Conservation (phyloP, 2,113 vertebrate genomes). For the Otocyon megalotis region DNA sequence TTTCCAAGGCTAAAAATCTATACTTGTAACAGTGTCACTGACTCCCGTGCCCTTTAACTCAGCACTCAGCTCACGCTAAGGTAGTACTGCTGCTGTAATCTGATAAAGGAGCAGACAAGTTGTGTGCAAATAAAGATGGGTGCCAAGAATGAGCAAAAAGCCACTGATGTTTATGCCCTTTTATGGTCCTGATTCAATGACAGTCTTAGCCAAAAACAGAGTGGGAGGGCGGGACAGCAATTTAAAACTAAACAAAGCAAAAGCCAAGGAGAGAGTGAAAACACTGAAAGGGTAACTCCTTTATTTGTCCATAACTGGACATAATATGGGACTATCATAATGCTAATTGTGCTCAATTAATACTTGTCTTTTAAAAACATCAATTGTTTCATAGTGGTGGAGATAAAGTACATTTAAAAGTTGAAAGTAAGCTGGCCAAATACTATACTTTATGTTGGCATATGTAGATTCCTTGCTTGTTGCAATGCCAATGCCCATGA, state of each 20-base stretch:
- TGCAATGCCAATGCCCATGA: neutral
- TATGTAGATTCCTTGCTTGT: neutral
- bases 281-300: neutral
- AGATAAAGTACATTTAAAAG: neutral
- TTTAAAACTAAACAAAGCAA: conserved; percentile 62
- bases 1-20: conserved; percentile 56
- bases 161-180: conserved; percentile 78
- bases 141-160: conserved; percentile 80
- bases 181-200: conserved; percentile 77
- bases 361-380: neutral
- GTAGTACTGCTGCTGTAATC: conserved; percentile 61
- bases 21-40: neutral
- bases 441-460: neutral
- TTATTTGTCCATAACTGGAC: conserved; percentile 20
- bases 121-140: conserved; percentile 74
- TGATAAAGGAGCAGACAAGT: conserved; percentile 72
- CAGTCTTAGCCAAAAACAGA: conserved; percentile 48
- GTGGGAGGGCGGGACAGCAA: neutral
- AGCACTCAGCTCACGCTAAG: conserved; percentile 64
- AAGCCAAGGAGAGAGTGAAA: conserved; percentile 44
- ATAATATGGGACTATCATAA: neutral
- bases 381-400: neutral
- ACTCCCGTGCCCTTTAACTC: conserved; percentile 77
- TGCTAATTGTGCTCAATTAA: neutral
- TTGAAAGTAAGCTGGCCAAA: conserved; percentile 35